These are phyloP conservation scores for Magallana nippona DNA, from an alignment of 2,888 invertebrate species.

Conservation along the genomic window DNA sequence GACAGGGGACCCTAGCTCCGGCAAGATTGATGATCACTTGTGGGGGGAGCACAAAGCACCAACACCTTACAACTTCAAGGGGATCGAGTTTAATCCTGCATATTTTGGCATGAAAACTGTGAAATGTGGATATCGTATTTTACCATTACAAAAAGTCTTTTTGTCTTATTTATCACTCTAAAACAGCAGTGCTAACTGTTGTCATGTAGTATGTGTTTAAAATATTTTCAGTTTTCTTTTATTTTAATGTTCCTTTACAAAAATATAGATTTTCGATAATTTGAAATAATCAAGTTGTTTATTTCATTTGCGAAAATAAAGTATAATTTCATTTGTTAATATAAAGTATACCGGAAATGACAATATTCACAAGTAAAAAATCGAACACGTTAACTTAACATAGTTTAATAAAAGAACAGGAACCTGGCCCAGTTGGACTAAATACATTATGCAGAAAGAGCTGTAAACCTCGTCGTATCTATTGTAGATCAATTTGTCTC, in stretches of 20 bases:
- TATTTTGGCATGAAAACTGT: slow-evolving; percentile 1
- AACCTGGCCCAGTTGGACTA: background rate
- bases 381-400: background rate
- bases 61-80: slow-evolving; percentile 18
- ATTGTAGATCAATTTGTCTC: slow-evolving; percentile 32
- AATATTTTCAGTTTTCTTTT: background rate
- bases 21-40: slow-evolving; percentile 31
- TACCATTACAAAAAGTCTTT: slow-evolving; percentile 11
- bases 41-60: slow-evolving; percentile 33
- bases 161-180: slow-evolving; percentile 19
- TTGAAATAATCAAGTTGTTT: too few relatives aligned
- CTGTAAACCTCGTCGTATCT: background rate
- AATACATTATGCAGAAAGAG: background rate
- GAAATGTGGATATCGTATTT: background rate
- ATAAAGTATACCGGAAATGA: too few relatives aligned
- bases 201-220: too few relatives aligned
- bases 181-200: background rate
- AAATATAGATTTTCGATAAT: too few relatives aligned
- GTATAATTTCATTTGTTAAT: too few relatives aligned
- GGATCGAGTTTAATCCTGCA: slow-evolving; percentile 20
- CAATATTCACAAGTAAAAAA: too few relatives aligned
- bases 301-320: too few relatives aligned
- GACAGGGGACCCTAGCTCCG: background rate
- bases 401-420: background rate
- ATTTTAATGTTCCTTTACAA: background rate